phyloP scores from a whole-genome alignment of 2,888 invertebrate genomes.

The Mythimna impura region DNA sequence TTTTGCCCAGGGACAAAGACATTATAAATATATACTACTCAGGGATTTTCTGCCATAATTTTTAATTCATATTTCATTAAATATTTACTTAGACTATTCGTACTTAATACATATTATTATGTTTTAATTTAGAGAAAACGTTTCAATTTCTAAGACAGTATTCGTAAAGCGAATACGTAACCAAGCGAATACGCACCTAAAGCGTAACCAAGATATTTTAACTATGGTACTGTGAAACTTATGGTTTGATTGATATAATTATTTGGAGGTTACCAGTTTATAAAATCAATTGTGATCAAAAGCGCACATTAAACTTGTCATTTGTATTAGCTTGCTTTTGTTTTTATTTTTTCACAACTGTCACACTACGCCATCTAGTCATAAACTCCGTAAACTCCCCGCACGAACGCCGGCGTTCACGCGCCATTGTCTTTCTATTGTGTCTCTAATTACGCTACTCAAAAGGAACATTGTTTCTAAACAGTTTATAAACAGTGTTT shows the following conservation, averaged over 20 bases:
- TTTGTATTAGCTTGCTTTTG: not conserved
- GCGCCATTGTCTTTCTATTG: too few relatives aligned
- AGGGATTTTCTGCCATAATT: not conserved
- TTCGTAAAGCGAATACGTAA: too few relatives aligned
- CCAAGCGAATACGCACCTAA: too few relatives aligned
- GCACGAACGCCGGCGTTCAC: too few relatives aligned
- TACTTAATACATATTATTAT: not conserved
- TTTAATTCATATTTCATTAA: not conserved
- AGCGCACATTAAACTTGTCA: not conserved
- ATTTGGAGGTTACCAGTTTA: not conserved
- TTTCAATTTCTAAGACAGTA: too few relatives aligned
- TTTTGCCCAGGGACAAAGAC: not conserved
- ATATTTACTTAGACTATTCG: not conserved
- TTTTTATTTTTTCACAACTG: not conserved
- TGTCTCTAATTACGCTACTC: too few relatives aligned
- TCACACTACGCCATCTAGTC: too few relatives aligned
- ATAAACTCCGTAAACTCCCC: too few relatives aligned
- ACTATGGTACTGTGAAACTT: not conserved
- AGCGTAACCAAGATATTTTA: too few relatives aligned
- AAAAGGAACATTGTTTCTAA: too few relatives aligned
- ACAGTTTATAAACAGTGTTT: too few relatives aligned
- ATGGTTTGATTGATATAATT: not conserved
- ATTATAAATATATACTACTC: too few relatives aligned
- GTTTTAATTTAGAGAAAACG: not conserved
- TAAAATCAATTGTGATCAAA: not conserved